These are phyloP conservation scores for Dendropsophus ebraccatus DNA, from an alignment of 2,113 vertebrate species.

Conservation along the genomic window DNA sequence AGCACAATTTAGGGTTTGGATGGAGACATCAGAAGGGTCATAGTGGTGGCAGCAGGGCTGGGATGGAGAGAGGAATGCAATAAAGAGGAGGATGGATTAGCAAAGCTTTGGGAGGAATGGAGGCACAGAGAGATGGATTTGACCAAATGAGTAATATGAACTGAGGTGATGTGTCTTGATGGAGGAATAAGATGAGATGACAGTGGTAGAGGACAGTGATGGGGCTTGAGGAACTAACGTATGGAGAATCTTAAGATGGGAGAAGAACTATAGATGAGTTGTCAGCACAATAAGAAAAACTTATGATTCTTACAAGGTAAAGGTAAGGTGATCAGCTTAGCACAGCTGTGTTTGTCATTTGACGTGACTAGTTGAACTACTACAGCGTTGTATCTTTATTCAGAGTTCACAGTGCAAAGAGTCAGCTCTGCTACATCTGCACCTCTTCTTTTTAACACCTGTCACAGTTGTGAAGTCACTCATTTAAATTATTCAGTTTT, in stretches of 20 bases:
- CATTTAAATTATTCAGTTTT: constrained; percentile 1
- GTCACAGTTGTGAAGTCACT: neutral
- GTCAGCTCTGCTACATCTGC: neutral
- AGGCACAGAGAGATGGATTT: no score
- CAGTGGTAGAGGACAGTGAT: no score
- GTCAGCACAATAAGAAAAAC: neutral
- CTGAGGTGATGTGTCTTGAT: no score
- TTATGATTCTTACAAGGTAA: no score
- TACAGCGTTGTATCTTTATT: neutral
- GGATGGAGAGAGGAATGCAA: neutral
- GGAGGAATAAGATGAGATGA: no score
- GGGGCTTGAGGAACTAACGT: no score
- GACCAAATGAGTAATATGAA: no score
- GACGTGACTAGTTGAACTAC: no score
- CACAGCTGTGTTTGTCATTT: neutral
- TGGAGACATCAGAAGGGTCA: no score
- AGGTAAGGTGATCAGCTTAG: neutral
- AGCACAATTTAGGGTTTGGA: no score
- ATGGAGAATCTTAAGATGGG: neutral
- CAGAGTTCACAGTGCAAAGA: neutral
- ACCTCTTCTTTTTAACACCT: neutral
- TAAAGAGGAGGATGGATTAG: neutral
- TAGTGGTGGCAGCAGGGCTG: neutral
- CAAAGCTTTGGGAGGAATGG: neutral
- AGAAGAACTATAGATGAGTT: neutral